Evolutionary conservation across 64 coral and sea anemone genomes (phyloP).

Genomic region (Dendronephthya gigantea): DNA sequence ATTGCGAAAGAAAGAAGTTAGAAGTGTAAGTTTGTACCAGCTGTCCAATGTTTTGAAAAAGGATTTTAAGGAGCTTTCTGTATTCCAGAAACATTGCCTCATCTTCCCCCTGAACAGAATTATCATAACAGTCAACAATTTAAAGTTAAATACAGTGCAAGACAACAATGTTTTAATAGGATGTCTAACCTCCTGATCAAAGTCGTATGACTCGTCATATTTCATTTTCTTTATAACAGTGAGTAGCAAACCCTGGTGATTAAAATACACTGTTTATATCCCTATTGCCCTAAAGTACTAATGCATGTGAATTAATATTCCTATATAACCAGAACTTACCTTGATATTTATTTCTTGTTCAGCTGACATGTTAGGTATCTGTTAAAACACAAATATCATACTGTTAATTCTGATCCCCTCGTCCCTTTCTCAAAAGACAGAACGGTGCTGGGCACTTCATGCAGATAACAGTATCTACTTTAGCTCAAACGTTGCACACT

Average conservation of each 20-base stretch:
- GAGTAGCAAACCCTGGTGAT: constrained; percentile 47
- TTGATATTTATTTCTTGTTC: constrained; percentile 37
- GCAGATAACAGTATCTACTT: no score
- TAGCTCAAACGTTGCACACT: no score
- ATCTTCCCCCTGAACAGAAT: constrained; percentile 63
- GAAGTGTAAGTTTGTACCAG: no score
- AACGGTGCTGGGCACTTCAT: no score
- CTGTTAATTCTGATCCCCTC: no score
- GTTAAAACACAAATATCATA: neutral
- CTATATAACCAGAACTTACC: constrained; percentile 8
- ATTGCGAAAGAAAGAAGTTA: no score
- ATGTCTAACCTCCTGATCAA: constrained; percentile 66
- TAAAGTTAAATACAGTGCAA: neutral
- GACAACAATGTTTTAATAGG: neutral
- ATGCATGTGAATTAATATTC: no score
- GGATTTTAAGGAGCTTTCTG: constrained; percentile 85
- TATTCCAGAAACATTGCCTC: constrained; percentile 97
- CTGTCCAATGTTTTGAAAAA: constrained; percentile 96
- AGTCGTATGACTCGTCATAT: constrained; percentile 89
- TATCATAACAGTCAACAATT: neutral
- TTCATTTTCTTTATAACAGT: constrained; percentile 89
- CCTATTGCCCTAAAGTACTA: neutral
- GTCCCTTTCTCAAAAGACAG: no score
- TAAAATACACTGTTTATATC: neutral
- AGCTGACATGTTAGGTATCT: constrained; percentile 3